Conservation (phyloP, 2,113 vertebrate species). For the Capricornis sumatraensis region DNA sequence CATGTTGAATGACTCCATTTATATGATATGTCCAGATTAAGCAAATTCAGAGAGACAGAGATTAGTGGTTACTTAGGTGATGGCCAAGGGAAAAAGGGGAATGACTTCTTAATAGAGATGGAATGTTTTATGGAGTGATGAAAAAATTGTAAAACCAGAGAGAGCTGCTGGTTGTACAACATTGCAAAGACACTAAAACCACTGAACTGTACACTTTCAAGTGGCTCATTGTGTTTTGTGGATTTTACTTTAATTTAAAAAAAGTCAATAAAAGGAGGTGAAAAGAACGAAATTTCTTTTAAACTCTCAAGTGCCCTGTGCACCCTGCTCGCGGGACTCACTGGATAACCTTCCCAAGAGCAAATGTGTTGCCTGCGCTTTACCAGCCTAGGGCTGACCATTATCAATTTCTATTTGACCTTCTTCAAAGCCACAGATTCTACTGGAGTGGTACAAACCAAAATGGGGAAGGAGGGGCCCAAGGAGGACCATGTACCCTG, state of each 20-base stretch:
- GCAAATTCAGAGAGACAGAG: neutral
- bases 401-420: neutral
- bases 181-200: neutral
- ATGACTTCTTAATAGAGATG: neutral
- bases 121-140: neutral
- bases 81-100: neutral
- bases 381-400: neutral
- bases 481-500: neutral
- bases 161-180: neutral
- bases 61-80: neutral
- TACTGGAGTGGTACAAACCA: neutral
- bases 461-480: neutral
- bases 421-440: neutral
- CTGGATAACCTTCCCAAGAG: neutral
- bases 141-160: neutral
- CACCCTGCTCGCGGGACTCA: neutral
- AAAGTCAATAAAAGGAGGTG: neutral
- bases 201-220: neutral
- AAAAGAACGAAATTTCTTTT: constrained; percentile 41
- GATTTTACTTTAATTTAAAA: constrained; percentile 17
- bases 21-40: neutral
- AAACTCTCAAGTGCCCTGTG: neutral
- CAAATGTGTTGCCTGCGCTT: neutral
- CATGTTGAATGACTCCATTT: neutral
- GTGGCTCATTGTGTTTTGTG: neutral